Conservation (phyloP, 2,888 invertebrate species). For the Stramonita haemastoma region DNA sequence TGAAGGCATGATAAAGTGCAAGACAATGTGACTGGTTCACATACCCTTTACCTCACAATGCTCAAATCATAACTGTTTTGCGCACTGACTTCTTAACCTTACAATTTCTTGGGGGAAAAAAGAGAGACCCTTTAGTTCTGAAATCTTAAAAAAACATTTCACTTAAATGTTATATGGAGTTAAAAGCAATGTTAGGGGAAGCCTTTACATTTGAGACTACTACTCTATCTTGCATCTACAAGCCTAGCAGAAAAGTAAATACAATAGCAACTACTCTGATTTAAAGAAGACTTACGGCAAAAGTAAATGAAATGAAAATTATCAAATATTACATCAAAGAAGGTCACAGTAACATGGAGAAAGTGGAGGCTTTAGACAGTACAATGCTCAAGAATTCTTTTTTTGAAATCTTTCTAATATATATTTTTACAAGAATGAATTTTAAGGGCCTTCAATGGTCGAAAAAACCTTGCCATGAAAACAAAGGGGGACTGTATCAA, state of each 20-base stretch:
- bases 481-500: not conserved
- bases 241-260: not conserved
- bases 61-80: not conserved
- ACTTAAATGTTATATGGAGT: not conserved
- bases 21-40: slow-evolving; percentile 36
- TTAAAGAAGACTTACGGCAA: not conserved
- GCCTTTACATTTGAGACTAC: not conserved
- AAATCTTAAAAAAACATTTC: not conserved
- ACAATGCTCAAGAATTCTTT: not conserved
- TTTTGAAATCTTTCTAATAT: not conserved
- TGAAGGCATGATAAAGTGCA: not conserved
- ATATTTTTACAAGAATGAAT: not conserved
- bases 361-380: slow-evolving; percentile 10
- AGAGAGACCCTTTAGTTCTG: not conserved
- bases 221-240: not conserved
- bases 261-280: not conserved
- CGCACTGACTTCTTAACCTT: not conserved
- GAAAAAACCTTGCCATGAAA: no score
- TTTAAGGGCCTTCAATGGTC: no score
- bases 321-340: slow-evolving; percentile 3
- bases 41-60: not conserved
- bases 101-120: not conserved
- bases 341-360: slow-evolving; percentile 34
- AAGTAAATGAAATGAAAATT: slow-evolving; percentile 21
- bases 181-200: not conserved